Conservation (phyloP, 1,140 invertebrate genomes). For the Ridgeia piscesae region DNA sequence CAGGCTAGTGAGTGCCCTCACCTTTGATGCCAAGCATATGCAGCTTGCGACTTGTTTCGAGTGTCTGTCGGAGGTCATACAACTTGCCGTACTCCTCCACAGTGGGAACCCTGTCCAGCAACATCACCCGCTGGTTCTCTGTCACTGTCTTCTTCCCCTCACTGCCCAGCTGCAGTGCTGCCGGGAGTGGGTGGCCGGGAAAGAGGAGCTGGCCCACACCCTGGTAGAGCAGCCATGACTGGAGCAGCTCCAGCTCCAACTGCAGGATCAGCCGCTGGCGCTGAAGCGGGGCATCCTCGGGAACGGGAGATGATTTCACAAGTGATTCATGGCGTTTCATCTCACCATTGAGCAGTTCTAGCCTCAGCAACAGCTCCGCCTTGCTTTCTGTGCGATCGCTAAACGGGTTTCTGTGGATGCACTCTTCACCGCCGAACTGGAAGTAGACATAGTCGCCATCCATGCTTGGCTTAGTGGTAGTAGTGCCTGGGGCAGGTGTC, state of each 20-base stretch:
- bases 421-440: neutral
- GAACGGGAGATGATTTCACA: neutral
- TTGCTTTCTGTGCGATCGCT: neutral
- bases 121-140: neutral
- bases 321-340: neutral
- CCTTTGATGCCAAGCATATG: neutral
- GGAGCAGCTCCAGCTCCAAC: neutral
- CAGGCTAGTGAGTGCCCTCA: neutral
- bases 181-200: neutral
- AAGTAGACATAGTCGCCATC: neutral
- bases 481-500: neutral
- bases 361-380: neutral
- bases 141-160: neutral
- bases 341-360: neutral
- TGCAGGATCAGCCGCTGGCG: neutral
- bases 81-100: neutral
- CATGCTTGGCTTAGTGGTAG: neutral
- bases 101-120: neutral
- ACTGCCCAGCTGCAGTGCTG: neutral
- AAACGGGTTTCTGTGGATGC: neutral
- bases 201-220: neutral
- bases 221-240: neutral
- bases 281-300: neutral
- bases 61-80: neutral
- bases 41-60: neutral